Evolutionary conservation across 2,797 vertebrate species (phyloP).

Genomic region (Morelia viridis): DNA sequence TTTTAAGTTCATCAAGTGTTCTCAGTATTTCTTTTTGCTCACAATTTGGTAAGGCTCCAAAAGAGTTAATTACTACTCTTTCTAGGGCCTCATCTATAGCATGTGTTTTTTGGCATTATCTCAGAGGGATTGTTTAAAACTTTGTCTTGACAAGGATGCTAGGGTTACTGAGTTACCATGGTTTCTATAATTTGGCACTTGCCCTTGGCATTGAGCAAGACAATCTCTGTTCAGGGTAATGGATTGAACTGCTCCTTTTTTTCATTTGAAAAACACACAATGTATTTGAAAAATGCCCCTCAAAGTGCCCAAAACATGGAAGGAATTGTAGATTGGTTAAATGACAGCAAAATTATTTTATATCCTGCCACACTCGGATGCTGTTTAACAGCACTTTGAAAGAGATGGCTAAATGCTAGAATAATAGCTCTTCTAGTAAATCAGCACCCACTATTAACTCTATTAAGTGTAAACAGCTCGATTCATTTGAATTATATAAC

Average conservation of each 20-base stretch:
- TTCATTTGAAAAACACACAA: neutral
- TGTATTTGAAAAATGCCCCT: neutral
- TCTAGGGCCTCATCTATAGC: neutral
- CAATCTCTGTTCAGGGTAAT: neutral
- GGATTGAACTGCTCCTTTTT: neutral
- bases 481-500: neutral
- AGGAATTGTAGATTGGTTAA: neutral
- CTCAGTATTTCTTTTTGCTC: neutral
- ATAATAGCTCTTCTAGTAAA: neutral
- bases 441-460: neutral
- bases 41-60: neutral
- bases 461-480: neutral
- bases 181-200: neutral
- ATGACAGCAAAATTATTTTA: neutral
- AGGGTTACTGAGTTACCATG: neutral
- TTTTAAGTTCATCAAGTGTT: neutral
- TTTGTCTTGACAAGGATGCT: neutral
- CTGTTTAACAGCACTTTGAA: neutral
- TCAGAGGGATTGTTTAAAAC: neutral
- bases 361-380: neutral
- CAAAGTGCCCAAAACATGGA: neutral
- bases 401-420: neutral
- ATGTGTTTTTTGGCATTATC: neutral
- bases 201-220: neutral
- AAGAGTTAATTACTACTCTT: neutral